A percentile compares a stretch with the other conserved stretches of the same genome.
These are phyloP conservation scores for Petroica traversi DNA, from an alignment of 2,113 vertebrate species.

Conservation along the genomic window DNA sequence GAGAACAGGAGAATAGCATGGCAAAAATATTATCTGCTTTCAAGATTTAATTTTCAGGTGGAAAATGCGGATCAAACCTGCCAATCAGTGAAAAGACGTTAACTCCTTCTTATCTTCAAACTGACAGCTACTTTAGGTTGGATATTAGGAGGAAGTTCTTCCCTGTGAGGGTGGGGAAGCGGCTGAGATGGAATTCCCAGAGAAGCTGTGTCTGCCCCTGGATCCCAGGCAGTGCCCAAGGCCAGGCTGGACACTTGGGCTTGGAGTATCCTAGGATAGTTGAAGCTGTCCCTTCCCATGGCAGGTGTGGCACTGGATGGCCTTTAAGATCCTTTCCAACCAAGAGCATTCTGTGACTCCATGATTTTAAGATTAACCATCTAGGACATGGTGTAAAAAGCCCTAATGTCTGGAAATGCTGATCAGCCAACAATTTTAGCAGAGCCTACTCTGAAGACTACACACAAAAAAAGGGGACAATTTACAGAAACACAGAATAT, in stretches of 20 bases:
- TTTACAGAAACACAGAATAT: neutral
- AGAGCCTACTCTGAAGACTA: neutral
- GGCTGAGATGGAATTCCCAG: neutral
- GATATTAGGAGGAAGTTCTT: neutral
- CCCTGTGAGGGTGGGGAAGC: neutral
- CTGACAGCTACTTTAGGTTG: neutral
- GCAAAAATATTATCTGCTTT: fast-evolving
- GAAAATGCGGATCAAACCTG: neutral
- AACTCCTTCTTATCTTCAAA: neutral
- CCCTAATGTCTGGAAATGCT: neutral
- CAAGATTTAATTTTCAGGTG: neutral
- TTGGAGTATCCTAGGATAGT: fast-evolving
- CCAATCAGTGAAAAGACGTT: neutral
- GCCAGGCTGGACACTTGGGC: too few relatives aligned
- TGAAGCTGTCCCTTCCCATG: neutral
- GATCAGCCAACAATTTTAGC: neutral
- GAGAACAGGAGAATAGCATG: neutral
- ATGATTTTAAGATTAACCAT: neutral
- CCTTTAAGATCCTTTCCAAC: neutral
- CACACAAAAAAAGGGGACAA: fast-evolving
- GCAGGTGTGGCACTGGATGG: fast-evolving
- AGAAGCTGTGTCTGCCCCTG: neutral
- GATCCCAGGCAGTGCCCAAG: neutral
- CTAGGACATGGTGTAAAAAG: neutral
- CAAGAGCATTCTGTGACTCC: neutral